Conservation (phyloP, 37 sponge, comb jelly and placozoan genomes). For the Beroe forskalii region DNA sequence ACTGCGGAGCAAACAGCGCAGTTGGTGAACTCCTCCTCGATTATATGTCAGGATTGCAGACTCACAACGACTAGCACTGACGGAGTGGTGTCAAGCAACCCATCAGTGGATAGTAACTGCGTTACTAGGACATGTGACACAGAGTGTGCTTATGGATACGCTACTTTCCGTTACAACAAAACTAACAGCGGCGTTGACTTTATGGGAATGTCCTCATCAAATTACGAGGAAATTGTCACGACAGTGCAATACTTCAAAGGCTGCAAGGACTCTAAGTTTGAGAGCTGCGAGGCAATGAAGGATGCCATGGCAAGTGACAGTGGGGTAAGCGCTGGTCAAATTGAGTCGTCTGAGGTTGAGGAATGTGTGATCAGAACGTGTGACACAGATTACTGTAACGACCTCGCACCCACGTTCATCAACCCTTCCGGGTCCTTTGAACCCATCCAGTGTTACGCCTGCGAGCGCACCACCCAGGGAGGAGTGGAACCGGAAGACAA, state of each 20-base stretch:
- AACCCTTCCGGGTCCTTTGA: not conserved
- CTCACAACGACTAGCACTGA: not conserved
- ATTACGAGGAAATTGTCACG: not conserved
- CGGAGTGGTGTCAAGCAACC: no score
- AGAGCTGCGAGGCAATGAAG: not conserved
- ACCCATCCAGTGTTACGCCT: not conserved
- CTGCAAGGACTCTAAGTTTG: not conserved
- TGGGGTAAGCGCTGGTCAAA: not conserved
- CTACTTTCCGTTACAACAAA: not conserved
- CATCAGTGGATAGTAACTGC: no score
- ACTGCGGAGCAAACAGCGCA: not conserved
- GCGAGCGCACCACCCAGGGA: not conserved
- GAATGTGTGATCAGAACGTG: not conserved
- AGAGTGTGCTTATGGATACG: not conserved
- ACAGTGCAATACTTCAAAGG: not conserved
- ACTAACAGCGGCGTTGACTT: no score
- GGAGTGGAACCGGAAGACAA: not conserved
- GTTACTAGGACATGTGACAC: no score
- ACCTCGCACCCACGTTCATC: not conserved
- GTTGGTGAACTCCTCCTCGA: not conserved
- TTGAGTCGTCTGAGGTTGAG: not conserved
- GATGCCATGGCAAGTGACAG: not conserved
- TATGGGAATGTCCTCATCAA: not conserved
- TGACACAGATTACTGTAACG: not conserved
- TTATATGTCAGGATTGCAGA: not conserved